Evolutionary conservation across 2,888 invertebrate genomes (phyloP).

Genomic region (Fragum whitleyi): DNA sequence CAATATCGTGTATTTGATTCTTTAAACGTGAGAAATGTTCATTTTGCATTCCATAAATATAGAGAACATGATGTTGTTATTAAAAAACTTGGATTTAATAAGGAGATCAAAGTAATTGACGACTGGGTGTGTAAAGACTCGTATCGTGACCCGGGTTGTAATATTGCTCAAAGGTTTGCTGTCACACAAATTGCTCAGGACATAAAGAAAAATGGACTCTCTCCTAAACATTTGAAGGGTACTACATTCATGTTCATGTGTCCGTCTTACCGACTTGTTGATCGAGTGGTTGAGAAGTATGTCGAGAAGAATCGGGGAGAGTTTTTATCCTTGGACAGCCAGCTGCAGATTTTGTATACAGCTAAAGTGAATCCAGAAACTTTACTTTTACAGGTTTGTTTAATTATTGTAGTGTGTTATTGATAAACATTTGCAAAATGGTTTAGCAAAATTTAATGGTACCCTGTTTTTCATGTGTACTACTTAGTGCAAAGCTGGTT

Average conservation of each 20-base stretch:
- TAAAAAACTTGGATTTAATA: constrained; percentile 90
- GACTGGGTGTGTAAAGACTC: constrained; percentile 86
- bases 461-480: background rate
- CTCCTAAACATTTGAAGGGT: constrained; percentile 73
- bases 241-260: constrained; percentile 81
- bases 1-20: constrained; percentile 85
- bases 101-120: constrained; percentile 88
- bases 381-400: constrained; percentile 89
- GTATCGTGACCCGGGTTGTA: constrained; percentile 80
- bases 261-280: constrained; percentile 83
- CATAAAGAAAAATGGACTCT: constrained; percentile 70
- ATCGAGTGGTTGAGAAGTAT: constrained; percentile 80
- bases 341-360: constrained; percentile 86
- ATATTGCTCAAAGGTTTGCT: constrained; percentile 85
- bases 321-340: constrained; percentile 62
- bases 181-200: constrained; percentile 69
- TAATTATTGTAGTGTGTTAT: too few species aligned
- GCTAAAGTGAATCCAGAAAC: constrained; percentile 92
- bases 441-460: background rate
- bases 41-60: constrained; percentile 87
- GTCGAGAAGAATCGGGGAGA: constrained; percentile 80
- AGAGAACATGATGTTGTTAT: constrained; percentile 88
- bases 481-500: background rate
- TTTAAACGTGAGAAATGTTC: constrained; percentile 90
- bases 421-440: too few species aligned